phyloP scores from a whole-genome alignment of 1,140 invertebrate genomes.

The Drosophila nasuta region DNA sequence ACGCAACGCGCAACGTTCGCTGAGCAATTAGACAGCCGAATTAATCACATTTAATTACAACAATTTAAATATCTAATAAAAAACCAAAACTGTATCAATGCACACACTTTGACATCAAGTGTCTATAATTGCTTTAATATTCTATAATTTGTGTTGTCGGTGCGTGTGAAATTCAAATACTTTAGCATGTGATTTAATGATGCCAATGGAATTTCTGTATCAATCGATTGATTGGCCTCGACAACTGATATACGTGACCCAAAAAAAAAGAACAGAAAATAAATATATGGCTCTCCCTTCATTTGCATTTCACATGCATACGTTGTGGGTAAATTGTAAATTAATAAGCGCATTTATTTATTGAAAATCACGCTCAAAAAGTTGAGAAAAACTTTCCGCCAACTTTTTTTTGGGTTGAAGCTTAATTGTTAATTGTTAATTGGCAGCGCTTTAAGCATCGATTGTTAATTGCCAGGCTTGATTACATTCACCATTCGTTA shows the following conservation, averaged over 20 bases:
- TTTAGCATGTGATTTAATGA: slow-evolving; percentile 36
- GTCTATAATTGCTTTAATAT: slow-evolving; percentile 39
- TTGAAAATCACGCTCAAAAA: neutral
- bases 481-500: slow-evolving; percentile 55
- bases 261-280: slow-evolving; percentile 1
- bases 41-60: slow-evolving; percentile 43
- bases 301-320: slow-evolving; percentile 8
- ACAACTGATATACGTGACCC: slow-evolving; percentile 12
- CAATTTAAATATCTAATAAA: slow-evolving; percentile 44
- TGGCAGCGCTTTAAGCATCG: slow-evolving; percentile 67
- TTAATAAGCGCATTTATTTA: slow-evolving; percentile 23
- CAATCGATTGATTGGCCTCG: slow-evolving; percentile 18
- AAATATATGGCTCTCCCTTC: neutral
- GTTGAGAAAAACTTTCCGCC: slow-evolving; percentile 16
- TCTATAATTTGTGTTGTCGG: slow-evolving; percentile 12
- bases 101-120: slow-evolving; percentile 14
- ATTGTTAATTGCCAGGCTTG: slow-evolving; percentile 70
- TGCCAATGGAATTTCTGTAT: slow-evolving; percentile 19
- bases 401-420: slow-evolving; percentile 45
- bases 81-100: slow-evolving; percentile 17
- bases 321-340: slow-evolving; percentile 12
- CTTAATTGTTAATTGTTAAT: slow-evolving; percentile 73
- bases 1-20: slow-evolving; percentile 6
- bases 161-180: slow-evolving; percentile 46
- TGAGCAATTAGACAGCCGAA: slow-evolving; percentile 17